A percentile compares a stretch with the other conserved stretches of the same genome.
Evolutionary conservation across 2,797 vertebrate species (phyloP).

Genomic region (Schizothorax lantsangensis): DNA sequence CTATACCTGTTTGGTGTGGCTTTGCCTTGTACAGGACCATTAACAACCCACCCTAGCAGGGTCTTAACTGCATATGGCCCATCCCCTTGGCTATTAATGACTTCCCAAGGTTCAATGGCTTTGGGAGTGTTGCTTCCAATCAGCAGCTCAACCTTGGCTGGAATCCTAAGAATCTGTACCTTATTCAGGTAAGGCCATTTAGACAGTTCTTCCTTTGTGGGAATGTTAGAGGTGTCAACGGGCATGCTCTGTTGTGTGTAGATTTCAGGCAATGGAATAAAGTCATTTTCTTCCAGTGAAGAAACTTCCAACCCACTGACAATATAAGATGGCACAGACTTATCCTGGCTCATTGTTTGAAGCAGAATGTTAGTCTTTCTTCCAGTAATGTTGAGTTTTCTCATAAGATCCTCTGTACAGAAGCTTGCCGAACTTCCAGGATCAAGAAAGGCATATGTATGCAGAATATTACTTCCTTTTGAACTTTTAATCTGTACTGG

Average conservation of each 20-base stretch:
- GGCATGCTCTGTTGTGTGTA: background rate
- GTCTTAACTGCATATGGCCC: background rate
- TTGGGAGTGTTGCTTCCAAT: background rate
- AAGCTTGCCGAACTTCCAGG: constrained; percentile 7
- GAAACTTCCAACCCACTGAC: background rate
- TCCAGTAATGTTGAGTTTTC: background rate
- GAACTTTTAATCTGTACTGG: constrained; percentile 19
- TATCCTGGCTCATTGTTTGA: constrained; percentile 6
- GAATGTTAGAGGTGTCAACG: background rate
- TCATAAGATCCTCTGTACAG: constrained; percentile 2
- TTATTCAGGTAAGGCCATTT: constrained; percentile 7
- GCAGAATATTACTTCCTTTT: background rate
- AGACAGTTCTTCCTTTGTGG: background rate
- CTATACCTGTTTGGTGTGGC: background rate
- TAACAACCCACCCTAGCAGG: background rate
- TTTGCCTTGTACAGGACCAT: background rate
- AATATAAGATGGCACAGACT: background rate
- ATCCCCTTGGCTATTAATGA: constrained; percentile 3
- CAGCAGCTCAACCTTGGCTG: constrained; percentile 13
- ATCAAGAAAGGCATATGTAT: constrained; percentile 7
- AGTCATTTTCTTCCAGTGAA: constrained; percentile 10
- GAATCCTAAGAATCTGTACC: background rate
- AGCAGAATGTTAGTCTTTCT: constrained; percentile 7
- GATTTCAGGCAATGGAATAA: background rate
- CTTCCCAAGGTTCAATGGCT: constrained; percentile 8